Evolutionary conservation across 1,140 invertebrate genomes (phyloP), one percentile per base, ranked within the genome.

Genomic region (Thaumetopoea pityocampa): DNA sequence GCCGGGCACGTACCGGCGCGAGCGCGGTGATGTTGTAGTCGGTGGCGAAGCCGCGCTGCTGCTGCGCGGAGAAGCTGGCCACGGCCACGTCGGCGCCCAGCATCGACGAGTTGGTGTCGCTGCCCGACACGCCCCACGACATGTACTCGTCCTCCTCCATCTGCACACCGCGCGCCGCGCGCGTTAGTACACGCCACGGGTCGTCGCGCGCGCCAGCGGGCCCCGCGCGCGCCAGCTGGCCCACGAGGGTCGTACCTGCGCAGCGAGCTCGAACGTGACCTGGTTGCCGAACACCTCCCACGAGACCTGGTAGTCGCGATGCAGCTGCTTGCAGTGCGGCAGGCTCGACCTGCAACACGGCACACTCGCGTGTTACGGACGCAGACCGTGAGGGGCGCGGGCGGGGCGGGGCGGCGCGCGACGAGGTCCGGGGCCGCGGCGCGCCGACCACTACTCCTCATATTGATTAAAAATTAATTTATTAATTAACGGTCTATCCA

Each of bases 261-360:
- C 95, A n/a, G 92, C 90, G 3, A 97, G 78, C 78, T 96, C 91
- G 36, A 97, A 89, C 1, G 94, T 96, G 29, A 97, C 91, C 68
- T 94, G 91, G n/a, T 91, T 92, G 0, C 95, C 94, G 69, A 96
- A 94, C 2, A 96, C 90, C 69, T 96, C 94, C 95, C 95, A 97
- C 5, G 91, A 91, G 2, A 96, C 87, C 86, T 96, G 94, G 35
- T 92, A 84, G 56, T 94, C 89, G 71, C 91, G 91, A 72, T 96
- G 95, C 3, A 96, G 86, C 76, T 95, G 94, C 51, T 93, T 74
- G 74, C 96, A 97, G 73, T 96, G 95, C 29, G 94, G 94, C 35
- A 96, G 80, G 11, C 37, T 48, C 5, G 63, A 37, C 52, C 69
- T 84, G 32, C 84, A n/a, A n/a, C n/a, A n/a, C n/a, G n/a, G n/a